phyloP scores from a whole-genome alignment of 2,113 vertebrate genomes.

The Oryctolagus cuniculus region mOryCun1.1 NC_091432.1:104274501-104275000 shows the following conservation, averaged over 20 bases:
- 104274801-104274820: background rate
- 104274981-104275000: constrained; percentile 62
- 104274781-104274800: constrained; percentile 43
- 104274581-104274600: background rate
- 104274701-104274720: background rate
- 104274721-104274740: background rate
- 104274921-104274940: constrained; percentile 51
- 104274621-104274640: constrained; percentile 20
- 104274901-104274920: constrained; percentile 58
- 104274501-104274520: constrained; percentile 30
- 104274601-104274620: constrained; percentile 11
- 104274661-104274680: background rate
- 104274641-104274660: no score
- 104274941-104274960: constrained; percentile 58
- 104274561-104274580: background rate
- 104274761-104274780: background rate
- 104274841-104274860: background rate
- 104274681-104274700: background rate
- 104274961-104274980: constrained; percentile 57
- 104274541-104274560: background rate
- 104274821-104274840: background rate
- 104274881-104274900: constrained; percentile 60
- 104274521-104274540: background rate
- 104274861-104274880: constrained; percentile 55
- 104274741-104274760: constrained; percentile 13